Conservation (phyloP, 2,888 invertebrate genomes). For the Cactoblastis cactorum region DNA sequence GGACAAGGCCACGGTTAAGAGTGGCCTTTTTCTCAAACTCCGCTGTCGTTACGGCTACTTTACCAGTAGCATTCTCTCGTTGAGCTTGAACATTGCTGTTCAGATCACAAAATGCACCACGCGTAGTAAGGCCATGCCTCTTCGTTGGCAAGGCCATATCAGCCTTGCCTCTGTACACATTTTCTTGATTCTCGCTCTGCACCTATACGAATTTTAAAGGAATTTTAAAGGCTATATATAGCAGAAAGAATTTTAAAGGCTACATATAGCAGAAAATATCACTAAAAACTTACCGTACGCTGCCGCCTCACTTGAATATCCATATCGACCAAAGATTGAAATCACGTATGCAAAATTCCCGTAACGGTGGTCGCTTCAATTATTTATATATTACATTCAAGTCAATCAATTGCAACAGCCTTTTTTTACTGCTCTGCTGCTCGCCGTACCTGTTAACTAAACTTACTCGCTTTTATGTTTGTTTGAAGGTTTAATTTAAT, state of each 20-base stretch:
- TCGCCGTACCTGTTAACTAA: not conserved
- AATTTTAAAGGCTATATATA: too few species aligned
- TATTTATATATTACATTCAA: not conserved
- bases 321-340: slow-evolving; percentile 31
- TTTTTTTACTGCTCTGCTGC: not conserved
- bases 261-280: not conserved
- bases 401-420: not conserved
- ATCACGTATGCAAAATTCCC: not conserved
- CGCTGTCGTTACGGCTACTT: slow-evolving; percentile 51
- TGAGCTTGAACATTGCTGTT: slow-evolving; percentile 59
- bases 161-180: slow-evolving; percentile 51
- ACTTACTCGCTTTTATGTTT: not conserved
- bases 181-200: slow-evolving; percentile 64
- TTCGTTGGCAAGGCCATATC: slow-evolving; percentile 44
- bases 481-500: not conserved
- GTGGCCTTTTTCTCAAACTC: slow-evolving; percentile 63
- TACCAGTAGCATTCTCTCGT: slow-evolving; percentile 46
- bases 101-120: slow-evolving; percentile 66
- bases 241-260: too few species aligned
- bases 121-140: slow-evolving; percentile 47
- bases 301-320: slow-evolving; percentile 54
- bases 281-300: slow-evolving; percentile 44
- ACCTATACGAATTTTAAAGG: slow-evolving; percentile 27
- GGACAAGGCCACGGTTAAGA: slow-evolving; percentile 34
- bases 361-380: not conserved